Percentiles rank a stretch among this genome's conserved stretches.
Conservation (phyloP, 2,888 invertebrate genomes). For the Hyppa rectilinea region DNA sequence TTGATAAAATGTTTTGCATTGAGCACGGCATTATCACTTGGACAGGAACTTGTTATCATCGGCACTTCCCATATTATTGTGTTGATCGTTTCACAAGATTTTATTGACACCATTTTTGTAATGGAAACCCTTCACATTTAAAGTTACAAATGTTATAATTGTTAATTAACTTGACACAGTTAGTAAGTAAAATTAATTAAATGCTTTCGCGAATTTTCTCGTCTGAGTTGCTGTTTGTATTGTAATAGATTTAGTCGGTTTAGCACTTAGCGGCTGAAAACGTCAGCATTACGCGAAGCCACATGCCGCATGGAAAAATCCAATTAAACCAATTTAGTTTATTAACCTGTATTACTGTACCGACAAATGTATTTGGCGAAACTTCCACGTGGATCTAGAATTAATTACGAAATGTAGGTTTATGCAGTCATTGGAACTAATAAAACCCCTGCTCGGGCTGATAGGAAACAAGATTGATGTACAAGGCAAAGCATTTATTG, state of each 20-base stretch:
- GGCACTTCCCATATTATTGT: slow-evolving; percentile 68
- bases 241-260: slow-evolving; percentile 11
- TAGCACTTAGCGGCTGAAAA: slow-evolving; percentile 31
- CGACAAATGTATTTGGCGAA: slow-evolving; percentile 27
- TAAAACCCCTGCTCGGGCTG: slow-evolving; percentile 25
- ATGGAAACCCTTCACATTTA: slow-evolving; percentile 8
- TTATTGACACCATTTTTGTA: slow-evolving; percentile 37
- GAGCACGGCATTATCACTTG: slow-evolving; percentile 65
- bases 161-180: background rate
- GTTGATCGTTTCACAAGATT: slow-evolving; percentile 47
- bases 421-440: slow-evolving; percentile 46
- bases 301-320: slow-evolving; percentile 56
- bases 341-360: slow-evolving; percentile 47
- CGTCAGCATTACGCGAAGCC: slow-evolving; percentile 55
- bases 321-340: slow-evolving; percentile 64
- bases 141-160: background rate
- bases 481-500: too few relatives aligned
- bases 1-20: slow-evolving; percentile 68
- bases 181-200: background rate
- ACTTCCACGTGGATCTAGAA: slow-evolving; percentile 31
- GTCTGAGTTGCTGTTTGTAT: slow-evolving; percentile 3
- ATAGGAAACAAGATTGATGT: slow-evolving; percentile 28
- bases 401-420: slow-evolving; percentile 26
- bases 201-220: slow-evolving; percentile 1
- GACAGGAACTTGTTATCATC: slow-evolving; percentile 78